Evolutionary conservation across 2,888 invertebrate genomes (phyloP), one percentile per base, ranked within the genome.

Genomic region (Liodrosophila aerea): DNA sequence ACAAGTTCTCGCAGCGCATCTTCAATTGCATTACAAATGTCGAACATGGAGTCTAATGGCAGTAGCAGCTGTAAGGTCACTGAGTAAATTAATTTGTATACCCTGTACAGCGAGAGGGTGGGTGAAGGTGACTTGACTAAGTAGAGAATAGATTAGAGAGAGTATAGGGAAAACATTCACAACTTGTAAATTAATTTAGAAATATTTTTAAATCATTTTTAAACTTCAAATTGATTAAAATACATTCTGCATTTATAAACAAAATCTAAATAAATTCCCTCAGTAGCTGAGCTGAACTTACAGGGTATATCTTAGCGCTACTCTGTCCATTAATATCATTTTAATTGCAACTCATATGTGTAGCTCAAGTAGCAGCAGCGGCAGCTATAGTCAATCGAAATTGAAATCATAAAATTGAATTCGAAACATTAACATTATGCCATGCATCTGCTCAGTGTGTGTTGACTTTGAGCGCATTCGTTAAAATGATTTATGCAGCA

Each of bases 381-480:
- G 27, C 47, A 56, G 47, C 16, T 41, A 50, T 27, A 68, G 39
- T 57, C 56, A 60, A 58, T 63, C 40, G 39, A 74, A 61, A 64
- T 66, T 53, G 51, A 37, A 50, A 52, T 39, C 62, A 15, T 36
- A 56, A 36, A 22, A 29, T 27, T 31, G 16, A 29, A 30, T 8
- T 59, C 22, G 34, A 45, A 13, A 15, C 31, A 4, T n/a, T 30
- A 41, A 16, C 36, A 13, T 7, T 15, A 36, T 69, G 47, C 39
- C 29, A 40, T 66, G 72, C 67, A 58, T 57, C 57, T 36, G 53
- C 29, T n/a, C 45, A 54, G 52, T 45, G 60, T 34, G 46, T 71
- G 43, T 64, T 76, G 77, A 81, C 78, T 78, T 78, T 76, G 83
- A 76, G 77, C 77, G 74, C 74, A 76, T 76, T 61, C 47, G 50